These are phyloP conservation scores for Myiopsitta monachus DNA, from an alignment of 2,113 vertebrate species.

Conservation along the genomic window DNA sequence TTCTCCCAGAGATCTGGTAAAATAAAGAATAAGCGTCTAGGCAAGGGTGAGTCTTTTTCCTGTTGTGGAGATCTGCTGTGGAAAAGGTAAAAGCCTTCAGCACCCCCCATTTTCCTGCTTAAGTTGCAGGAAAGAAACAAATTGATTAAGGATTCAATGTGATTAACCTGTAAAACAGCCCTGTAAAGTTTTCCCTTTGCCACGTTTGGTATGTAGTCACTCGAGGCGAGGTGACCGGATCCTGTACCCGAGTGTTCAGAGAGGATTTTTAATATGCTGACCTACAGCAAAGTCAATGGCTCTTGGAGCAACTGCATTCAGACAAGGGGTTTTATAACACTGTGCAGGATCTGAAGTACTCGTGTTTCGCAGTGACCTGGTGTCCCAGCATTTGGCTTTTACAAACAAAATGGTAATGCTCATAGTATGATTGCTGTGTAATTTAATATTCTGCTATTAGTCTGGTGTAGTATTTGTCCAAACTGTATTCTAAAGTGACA, in stretches of 20 bases:
- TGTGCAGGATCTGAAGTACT: neutral
- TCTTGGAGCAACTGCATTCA: neutral
- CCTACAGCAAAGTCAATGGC: neutral
- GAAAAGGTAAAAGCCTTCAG: neutral
- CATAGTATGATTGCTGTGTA: neutral
- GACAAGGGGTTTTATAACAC: neutral
- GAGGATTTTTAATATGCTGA: neutral
- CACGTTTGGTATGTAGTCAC: neutral
- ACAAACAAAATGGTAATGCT: neutral
- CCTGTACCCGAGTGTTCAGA: fast-evolving
- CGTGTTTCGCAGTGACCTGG: neutral
- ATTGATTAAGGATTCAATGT: neutral
- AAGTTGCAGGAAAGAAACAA: neutral
- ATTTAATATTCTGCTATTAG: neutral
- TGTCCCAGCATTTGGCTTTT: neutral
- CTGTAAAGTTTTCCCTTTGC: neutral
- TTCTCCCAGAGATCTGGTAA: neutral
- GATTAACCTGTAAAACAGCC: neutral
- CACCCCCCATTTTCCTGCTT: neutral
- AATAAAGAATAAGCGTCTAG: neutral
- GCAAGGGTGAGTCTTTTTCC: neutral
- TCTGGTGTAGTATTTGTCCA: neutral
- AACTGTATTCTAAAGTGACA: neutral
- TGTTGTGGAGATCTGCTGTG: neutral
- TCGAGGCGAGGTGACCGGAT: neutral